Conservation (phyloP, 37 sponge, comb jelly and placozoan species). For the Ianthella basta region DNA sequence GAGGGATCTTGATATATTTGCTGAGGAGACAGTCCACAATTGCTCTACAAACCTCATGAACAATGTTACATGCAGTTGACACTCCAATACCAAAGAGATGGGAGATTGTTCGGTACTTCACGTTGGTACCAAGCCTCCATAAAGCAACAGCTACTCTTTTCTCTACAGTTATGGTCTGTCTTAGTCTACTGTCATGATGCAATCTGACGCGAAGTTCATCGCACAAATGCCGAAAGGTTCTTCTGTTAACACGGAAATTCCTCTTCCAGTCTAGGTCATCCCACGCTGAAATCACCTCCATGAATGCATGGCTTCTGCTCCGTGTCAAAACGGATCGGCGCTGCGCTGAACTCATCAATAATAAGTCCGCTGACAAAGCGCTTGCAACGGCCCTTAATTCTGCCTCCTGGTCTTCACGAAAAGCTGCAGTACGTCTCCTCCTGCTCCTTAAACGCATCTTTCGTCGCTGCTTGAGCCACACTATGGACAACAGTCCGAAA, state of each 20-base stretch:
- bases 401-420: too few relatives aligned
- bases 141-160: background rate
- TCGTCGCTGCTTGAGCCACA: too few relatives aligned
- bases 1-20: background rate
- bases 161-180: background rate
- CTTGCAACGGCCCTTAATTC: too few relatives aligned
- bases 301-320: background rate
- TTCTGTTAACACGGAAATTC: background rate
- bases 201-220: background rate
- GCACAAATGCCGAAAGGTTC: background rate
- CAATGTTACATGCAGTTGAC: too few relatives aligned
- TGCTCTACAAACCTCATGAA: background rate
- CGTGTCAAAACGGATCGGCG: too few relatives aligned
- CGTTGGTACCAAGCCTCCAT: background rate
- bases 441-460: too few relatives aligned
- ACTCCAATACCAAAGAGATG: background rate
- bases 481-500: too few relatives aligned
- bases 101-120: background rate
- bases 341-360: too few relatives aligned
- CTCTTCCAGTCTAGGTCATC: background rate
- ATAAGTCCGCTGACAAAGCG: too few relatives aligned
- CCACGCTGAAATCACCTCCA: background rate
- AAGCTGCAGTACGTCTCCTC: too few relatives aligned
- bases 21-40: background rate
- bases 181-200: background rate